phyloP scores from a whole-genome alignment of 2,113 vertebrate genomes.

The Phoenicopterus ruber region DNA sequence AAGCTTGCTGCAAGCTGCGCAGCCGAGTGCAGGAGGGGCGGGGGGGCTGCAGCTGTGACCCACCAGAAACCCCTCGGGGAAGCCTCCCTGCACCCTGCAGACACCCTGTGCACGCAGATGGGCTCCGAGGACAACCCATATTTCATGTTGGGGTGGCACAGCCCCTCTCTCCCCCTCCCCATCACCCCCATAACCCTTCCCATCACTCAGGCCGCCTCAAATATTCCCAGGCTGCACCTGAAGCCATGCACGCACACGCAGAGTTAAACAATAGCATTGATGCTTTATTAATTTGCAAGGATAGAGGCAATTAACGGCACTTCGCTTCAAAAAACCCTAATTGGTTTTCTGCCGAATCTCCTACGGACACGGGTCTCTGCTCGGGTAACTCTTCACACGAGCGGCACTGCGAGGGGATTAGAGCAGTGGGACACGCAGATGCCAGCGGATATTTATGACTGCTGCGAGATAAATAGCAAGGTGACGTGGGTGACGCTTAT shows the following conservation, averaged over 20 bases:
- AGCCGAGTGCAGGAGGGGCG: too few species aligned
- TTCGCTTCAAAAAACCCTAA: background rate
- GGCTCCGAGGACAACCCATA: fast-evolving
- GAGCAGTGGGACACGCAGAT: background rate
- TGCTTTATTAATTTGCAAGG: background rate
- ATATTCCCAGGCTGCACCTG: background rate
- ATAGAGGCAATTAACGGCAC: slow-evolving; percentile 9
- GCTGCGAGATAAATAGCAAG: background rate
- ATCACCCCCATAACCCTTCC: background rate
- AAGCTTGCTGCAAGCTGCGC: background rate
- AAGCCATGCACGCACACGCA: background rate
- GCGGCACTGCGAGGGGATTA: background rate
- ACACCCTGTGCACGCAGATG: background rate
- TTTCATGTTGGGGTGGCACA: fast-evolving
- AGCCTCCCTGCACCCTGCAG: background rate
- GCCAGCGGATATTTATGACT: background rate
- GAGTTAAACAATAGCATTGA: background rate
- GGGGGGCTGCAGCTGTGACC: background rate
- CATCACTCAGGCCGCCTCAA: background rate
- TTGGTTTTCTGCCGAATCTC: background rate
- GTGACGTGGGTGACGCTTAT: background rate
- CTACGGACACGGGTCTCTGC: background rate
- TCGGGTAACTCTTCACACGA: background rate
- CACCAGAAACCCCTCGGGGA: background rate
- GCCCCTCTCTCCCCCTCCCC: background rate